phyloP scores from a whole-genome alignment of 2,113 vertebrate species.

The Ammodytes dubius region DNA sequence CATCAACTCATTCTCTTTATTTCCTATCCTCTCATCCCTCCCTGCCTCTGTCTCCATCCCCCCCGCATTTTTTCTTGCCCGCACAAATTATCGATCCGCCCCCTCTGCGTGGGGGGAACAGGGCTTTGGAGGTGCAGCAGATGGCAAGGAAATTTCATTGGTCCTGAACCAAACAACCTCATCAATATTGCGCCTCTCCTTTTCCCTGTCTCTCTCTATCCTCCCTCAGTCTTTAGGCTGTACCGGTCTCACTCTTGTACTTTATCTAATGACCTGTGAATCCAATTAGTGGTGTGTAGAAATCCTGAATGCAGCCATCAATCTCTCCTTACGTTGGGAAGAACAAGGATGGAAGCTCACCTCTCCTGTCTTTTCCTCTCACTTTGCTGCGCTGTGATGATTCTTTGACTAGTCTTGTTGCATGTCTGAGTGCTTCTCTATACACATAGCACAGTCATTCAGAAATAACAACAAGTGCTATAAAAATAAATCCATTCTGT shows the following conservation, averaged over 20 bases:
- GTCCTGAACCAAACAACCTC: constrained; percentile 73
- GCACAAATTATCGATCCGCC: constrained; percentile 65
- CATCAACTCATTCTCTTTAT: constrained; percentile 48
- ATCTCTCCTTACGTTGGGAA: constrained; percentile 51
- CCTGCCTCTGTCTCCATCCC: constrained; percentile 29
- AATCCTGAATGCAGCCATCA: constrained; percentile 79
- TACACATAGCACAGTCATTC: constrained; percentile 3
- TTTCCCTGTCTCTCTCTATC: constrained; percentile 29
- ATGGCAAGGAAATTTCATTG: constrained; percentile 65
- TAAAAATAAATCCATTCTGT: constrained; percentile 48
- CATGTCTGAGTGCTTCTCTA: background rate
- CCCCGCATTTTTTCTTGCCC: constrained; percentile 53
- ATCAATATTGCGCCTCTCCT: constrained; percentile 70
- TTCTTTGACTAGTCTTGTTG: background rate
- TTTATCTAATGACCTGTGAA: constrained; percentile 86
- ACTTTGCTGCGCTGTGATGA: constrained; percentile 3
- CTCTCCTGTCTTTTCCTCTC: constrained; percentile 18
- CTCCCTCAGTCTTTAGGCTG: constrained; percentile 66
- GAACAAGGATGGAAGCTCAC: constrained; percentile 56
- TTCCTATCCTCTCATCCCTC: constrained; percentile 48
- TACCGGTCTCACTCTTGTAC: constrained; percentile 75
- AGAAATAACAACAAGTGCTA: constrained; percentile 31
- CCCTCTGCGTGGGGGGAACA: constrained; percentile 12
- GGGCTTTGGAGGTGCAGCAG: constrained; percentile 50
- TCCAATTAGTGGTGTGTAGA: constrained; percentile 83